phyloP scores from a whole-genome alignment of 37 sponge, comb jelly and placozoan genomes.

The Halisarca cf. caerulea region DNA sequence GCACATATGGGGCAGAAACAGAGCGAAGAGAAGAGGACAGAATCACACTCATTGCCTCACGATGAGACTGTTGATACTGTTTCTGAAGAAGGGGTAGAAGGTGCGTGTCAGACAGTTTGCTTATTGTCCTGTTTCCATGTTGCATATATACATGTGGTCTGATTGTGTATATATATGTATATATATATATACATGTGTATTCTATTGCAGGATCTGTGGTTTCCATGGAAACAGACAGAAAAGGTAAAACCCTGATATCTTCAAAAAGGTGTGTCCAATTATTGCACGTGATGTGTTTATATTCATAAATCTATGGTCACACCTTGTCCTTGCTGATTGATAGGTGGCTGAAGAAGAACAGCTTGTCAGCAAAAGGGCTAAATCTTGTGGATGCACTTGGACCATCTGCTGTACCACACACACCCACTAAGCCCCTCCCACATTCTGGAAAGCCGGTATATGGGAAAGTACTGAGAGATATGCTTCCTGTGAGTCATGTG shows the following conservation, averaged over 20 bases:
- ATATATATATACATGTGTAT: conserved; percentile 29
- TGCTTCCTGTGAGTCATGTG: conserved; percentile 51
- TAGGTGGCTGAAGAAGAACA: conserved; percentile 77
- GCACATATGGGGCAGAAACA: conserved; percentile 8
- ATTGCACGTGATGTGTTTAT: background rate
- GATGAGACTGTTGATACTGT: background rate
- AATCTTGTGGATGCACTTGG: conserved; percentile 84
- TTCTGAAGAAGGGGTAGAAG: background rate
- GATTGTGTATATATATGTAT: conserved; percentile 25
- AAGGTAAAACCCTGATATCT: background rate
- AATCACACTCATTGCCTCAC: background rate
- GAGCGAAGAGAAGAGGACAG: background rate
- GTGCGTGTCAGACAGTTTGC: background rate
- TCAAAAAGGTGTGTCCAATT: background rate
- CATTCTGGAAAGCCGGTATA: conserved; percentile 52
- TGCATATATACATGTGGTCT: background rate
- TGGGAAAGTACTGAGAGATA: conserved; percentile 40
- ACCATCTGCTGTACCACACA: conserved; percentile 58
- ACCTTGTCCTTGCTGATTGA: background rate
- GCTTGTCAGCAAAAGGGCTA: conserved; percentile 63
- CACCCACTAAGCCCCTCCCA: conserved; percentile 51
- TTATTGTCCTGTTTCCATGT: background rate
- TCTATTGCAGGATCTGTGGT: background rate
- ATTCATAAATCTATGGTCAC: background rate
- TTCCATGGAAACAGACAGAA: background rate